Evolutionary conservation across 1,140 invertebrate species (phyloP), one percentile per base, ranked within the genome.

Genomic region (Spodoptera litura): DNA sequence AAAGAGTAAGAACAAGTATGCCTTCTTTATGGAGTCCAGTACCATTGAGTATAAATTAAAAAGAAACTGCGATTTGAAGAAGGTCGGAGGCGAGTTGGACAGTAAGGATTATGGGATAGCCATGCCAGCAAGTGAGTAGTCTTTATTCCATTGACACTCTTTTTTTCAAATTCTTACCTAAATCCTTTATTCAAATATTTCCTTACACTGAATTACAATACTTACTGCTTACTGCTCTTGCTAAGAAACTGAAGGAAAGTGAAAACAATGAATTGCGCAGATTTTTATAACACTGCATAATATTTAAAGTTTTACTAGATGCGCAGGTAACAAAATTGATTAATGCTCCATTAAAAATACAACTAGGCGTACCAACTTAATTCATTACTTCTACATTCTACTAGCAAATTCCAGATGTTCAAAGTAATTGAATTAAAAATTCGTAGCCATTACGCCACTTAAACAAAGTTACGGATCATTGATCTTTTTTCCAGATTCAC

Each of bases 1-100:
- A 4, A 95, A 96, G 61, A 96, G 95, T 3, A 96, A 97, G 80
- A 93, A 95, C 11, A 93, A 92, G 62, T 98, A 98, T 86, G 98
- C 97, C 2, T 98, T 97, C 88, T 95, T 98, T 44, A 98, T 98
- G 98, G 98, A 98, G 91, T 98, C 97, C 3, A 96, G 96, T 0
- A 95, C 96, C 12, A 96, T 98, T 81, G 97, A 98, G 79, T 98
- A 97, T 88, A 96, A 97, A 83, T 95, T 96, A 58, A 97, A 97
- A 85, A 93, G 96, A 61, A 95, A 97, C 77, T 98, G 98, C 86
- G 95, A 97, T 62, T 93, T 98, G 2, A 96, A 96, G n/a, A 97
- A 97, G 94, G 96, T 98, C 81, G 96, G 98, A 70, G 95, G 96
- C 68, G 95, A 96, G 88, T 89, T 98, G 75, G 97, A 98, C 93